Conservation (phyloP, 2,113 vertebrate genomes). For the Hepsetus odoe region DNA sequence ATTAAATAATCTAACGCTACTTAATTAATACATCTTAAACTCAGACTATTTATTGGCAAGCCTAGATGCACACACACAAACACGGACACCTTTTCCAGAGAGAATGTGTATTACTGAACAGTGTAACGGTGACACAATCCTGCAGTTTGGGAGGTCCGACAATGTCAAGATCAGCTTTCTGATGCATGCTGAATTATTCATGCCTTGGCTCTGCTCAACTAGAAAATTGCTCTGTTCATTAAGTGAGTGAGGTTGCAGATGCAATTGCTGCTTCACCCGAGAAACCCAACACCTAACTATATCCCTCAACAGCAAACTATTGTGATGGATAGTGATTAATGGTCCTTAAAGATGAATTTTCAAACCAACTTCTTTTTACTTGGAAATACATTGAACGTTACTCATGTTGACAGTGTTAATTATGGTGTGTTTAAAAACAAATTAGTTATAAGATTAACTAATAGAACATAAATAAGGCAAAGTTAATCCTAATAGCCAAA, state of each 20-base stretch:
- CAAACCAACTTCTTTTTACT: too few species aligned
- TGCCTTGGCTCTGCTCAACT: constrained; percentile 62
- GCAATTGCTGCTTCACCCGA: constrained; percentile 39
- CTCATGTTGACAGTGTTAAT: too few species aligned
- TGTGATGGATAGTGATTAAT: not conserved
- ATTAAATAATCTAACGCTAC: not conserved
- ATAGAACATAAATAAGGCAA: too few species aligned
- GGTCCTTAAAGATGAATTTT: not conserved
- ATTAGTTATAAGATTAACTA: too few species aligned
- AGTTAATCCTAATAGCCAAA: too few species aligned
- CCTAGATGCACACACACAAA: not conserved
- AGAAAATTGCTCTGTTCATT: constrained; percentile 70
- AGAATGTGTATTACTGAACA: constrained; percentile 19
- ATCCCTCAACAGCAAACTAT: constrained; percentile 28
- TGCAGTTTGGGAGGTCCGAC: constrained; percentile 44
- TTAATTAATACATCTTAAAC: not conserved
- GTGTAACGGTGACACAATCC: constrained; percentile 10
- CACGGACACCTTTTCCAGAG: not conserved
- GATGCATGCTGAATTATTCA: constrained; percentile 74
- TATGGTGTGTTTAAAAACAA: too few species aligned
- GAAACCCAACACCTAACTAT: constrained; percentile 64
- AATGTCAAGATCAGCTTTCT: constrained; percentile 68
- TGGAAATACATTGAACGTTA: too few species aligned
- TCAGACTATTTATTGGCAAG: not conserved
- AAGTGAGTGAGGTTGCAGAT: constrained; percentile 52